Base-by-base conservation (phyloP, 2,113 vertebrate species). In the Agelaius tricolor region DNA sequence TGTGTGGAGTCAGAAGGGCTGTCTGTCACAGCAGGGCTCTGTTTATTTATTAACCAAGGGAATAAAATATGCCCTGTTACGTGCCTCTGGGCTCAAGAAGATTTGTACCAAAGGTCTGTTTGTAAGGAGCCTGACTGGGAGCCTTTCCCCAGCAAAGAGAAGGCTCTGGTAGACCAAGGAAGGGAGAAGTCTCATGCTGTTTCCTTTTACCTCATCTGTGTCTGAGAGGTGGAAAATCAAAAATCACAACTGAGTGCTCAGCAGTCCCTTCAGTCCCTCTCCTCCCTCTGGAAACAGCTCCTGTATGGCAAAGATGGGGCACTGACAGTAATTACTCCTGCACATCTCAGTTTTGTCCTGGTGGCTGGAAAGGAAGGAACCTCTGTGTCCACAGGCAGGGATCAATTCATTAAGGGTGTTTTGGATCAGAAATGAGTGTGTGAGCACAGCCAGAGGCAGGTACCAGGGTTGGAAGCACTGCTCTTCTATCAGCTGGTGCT, bases 41-140 rank as follows among this genome's bases (percentile, higher is more conserved):
- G 58, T 89, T 86, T 82, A 22, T 91, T 87, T 91, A 65, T 93
- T 94, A 94, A 79, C 39, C 30, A 85, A 51, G 26, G 39, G 28
- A 65, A 44, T 84, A 51, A 90, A 69, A 74, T 77, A 63, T 16
- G 30, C 39, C 41, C 18, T 28, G 59, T 77, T 89, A 37, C 1
- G 0, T 47, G 59, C 74, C 31, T 76, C 23, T 0, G 1, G 61
- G 57, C 69, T 63, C 44, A 78, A 24, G 47, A 74, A 24, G 68
- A 57, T 63, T 81, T 59, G 39, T 47, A 82, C 47, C 31, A 91
- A 82, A 87, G 54, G 24, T 7, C 41, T 84, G 26, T 47, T 69
- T 76, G 58, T 66, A 47, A 61, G 54, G 66, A 79, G 58, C 15
- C 51, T 76, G 24, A 37, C 61, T 44, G 30, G 37, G 47, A 81